A percentile compares a stretch with the other conserved stretches of the same genome.
Evolutionary conservation across 2,888 invertebrate species (phyloP).

Genomic region (Heliconius ismenius): DNA sequence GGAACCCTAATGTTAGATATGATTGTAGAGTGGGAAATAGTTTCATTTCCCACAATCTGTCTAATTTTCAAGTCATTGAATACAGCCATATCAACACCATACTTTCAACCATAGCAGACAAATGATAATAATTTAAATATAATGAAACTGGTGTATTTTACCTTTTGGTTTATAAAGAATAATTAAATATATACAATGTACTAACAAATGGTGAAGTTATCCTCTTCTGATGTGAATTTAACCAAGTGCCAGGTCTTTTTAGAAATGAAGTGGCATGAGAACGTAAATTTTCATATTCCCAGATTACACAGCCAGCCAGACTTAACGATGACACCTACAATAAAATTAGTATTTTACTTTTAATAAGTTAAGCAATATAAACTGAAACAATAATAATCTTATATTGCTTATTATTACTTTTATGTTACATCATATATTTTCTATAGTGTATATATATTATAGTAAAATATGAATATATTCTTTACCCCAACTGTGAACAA

Average conservation of each 20-base stretch:
- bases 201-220: conserved; percentile 59
- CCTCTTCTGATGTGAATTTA: conserved; percentile 74
- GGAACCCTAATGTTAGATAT: not conserved
- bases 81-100: too few relatives aligned
- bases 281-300: conserved; percentile 90
- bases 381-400: not conserved
- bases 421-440: not conserved
- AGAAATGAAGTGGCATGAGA: conserved; percentile 80
- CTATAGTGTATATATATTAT: not conserved
- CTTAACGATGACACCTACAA: conserved; percentile 85
- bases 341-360: not conserved
- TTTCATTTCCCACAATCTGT: not conserved
- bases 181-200: conserved; percentile 35
- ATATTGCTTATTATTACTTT: not conserved
- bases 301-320: conserved; percentile 89
- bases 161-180: not conserved
- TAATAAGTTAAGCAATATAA: not conserved
- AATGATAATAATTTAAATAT: too few relatives aligned
- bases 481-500: conserved; percentile 85
- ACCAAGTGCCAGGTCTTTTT: conserved; percentile 77
- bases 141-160: too few relatives aligned
- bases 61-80: not conserved
- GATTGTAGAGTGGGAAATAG: too few relatives aligned
- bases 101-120: not conserved
- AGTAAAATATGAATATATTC: conserved; percentile 22